phyloP scores from a whole-genome alignment of 2,888 invertebrate species.

The Scaptomyza flava region DNA sequence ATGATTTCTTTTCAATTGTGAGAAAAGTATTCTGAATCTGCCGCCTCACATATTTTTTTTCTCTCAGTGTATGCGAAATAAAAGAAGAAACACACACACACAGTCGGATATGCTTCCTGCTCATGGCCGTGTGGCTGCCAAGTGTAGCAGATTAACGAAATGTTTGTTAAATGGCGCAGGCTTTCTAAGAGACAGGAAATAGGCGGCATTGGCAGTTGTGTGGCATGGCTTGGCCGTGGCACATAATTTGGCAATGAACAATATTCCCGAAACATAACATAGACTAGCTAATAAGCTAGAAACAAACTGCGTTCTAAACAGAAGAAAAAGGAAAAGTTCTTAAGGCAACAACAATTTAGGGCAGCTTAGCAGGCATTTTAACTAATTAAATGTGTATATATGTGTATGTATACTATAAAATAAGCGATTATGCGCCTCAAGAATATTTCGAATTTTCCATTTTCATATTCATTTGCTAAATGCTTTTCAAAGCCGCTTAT shows the following conservation, averaged over 20 bases:
- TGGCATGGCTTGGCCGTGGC: slow-evolving; percentile 16
- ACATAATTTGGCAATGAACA: slow-evolving; percentile 56
- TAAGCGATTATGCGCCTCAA: slow-evolving; percentile 26
- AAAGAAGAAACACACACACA: slow-evolving; percentile 2
- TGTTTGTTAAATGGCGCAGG: slow-evolving; percentile 76
- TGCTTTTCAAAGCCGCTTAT: slow-evolving; percentile 72
- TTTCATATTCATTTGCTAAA: slow-evolving; percentile 70
- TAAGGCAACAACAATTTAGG: slow-evolving; percentile 7
- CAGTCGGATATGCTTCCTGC: slow-evolving; percentile 19
- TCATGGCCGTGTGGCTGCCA: slow-evolving; percentile 68
- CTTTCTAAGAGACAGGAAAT: slow-evolving; percentile 12
- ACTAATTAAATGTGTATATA: slow-evolving; percentile 57
- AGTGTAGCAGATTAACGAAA: slow-evolving; percentile 77
- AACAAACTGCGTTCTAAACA: slow-evolving; percentile 2
- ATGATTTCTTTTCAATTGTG: too few species aligned
- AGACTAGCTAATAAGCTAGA: slow-evolving; percentile 68
- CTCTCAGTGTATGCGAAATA: not conserved
- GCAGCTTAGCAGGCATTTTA: slow-evolving; percentile 57
- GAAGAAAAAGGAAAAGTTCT: slow-evolving; percentile 4
- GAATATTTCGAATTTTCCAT: slow-evolving; percentile 40
- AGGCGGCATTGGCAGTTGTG: not conserved
- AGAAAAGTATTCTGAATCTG: too few species aligned
- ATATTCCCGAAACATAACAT: slow-evolving; percentile 20
- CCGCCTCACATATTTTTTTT: not conserved
- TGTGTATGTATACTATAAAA: not conserved